Evolutionary conservation across 1,140 invertebrate genomes (phyloP).

Genomic region (Lepidostoma basale): DNA sequence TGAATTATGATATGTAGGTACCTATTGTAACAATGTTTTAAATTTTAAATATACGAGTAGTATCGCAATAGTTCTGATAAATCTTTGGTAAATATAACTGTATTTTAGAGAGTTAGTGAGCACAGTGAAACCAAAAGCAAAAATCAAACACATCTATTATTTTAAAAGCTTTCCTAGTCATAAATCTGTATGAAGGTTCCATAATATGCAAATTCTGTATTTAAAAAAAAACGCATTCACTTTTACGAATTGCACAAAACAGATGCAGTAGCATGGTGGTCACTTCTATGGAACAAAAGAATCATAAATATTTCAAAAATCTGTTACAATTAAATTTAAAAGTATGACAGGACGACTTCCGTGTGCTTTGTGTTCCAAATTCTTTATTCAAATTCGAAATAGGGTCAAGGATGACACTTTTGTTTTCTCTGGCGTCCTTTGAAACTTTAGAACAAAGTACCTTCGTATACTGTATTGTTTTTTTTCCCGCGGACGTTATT

Average conservation of each 20-base stretch:
- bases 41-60: too few species aligned
- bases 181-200: too few species aligned
- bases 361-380: not conserved
- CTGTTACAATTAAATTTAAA: conserved; percentile 3
- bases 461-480: not conserved
- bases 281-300: not conserved
- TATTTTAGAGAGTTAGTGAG: too few species aligned
- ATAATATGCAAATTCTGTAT: not conserved
- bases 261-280: not conserved
- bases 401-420: conserved; percentile 10
- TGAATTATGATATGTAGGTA: too few species aligned
- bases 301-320: not conserved
- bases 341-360: not conserved
- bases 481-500: not conserved
- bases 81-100: too few species aligned
- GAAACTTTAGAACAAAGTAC: not conserved
- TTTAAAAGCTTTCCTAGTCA: too few species aligned
- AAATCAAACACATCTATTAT: too few species aligned
- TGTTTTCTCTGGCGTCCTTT: not conserved
- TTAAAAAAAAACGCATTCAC: not conserved
- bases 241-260: not conserved
- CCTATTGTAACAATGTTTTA: too few species aligned
- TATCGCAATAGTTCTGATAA: too few species aligned
- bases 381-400: not conserved
- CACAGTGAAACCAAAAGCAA: too few species aligned